A percentile compares a stretch with the other conserved stretches of the same genome.
phyloP scores from a whole-genome alignment of 2,888 invertebrate genomes.

The Tetragnatha montana region DNA sequence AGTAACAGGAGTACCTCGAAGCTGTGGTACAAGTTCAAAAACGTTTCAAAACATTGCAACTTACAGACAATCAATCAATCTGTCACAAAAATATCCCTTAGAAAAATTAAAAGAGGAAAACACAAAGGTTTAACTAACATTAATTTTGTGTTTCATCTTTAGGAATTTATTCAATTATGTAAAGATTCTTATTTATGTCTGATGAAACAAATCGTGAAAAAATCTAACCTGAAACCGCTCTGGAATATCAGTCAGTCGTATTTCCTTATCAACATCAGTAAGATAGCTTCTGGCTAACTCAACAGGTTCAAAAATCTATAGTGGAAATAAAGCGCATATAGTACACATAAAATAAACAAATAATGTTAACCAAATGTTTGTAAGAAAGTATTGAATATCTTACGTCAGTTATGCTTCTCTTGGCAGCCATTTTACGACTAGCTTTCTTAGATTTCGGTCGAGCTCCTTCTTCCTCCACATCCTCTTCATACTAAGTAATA shows the following conservation, averaged over 20 bases:
- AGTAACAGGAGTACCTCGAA: conserved; percentile 90
- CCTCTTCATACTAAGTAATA: conserved; percentile 65
- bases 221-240: conserved; percentile 78
- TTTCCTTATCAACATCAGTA: conserved; percentile 94
- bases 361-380: background rate
- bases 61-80: no score
- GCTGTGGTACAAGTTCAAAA: conserved; percentile 78
- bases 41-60: background rate
- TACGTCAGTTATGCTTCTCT: conserved; percentile 77
- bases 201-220: background rate
- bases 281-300: conserved; percentile 97
- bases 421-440: conserved; percentile 73
- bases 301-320: conserved; percentile 97
- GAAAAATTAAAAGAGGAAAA: background rate
- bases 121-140: background rate
- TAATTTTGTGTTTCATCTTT: no score
- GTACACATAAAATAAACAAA: background rate
- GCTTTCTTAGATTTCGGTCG: conserved; percentile 72
- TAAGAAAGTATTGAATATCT: conserved; percentile 49
- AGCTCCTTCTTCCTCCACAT: conserved; percentile 82
- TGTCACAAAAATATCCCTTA: background rate
- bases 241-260: conserved; percentile 78
- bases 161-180: no score
- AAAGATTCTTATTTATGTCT: background rate
- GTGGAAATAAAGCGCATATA: conserved; percentile 75